Conservation (phyloP, 2,888 invertebrate genomes). For the Pristionchus arcanus region DNA sequence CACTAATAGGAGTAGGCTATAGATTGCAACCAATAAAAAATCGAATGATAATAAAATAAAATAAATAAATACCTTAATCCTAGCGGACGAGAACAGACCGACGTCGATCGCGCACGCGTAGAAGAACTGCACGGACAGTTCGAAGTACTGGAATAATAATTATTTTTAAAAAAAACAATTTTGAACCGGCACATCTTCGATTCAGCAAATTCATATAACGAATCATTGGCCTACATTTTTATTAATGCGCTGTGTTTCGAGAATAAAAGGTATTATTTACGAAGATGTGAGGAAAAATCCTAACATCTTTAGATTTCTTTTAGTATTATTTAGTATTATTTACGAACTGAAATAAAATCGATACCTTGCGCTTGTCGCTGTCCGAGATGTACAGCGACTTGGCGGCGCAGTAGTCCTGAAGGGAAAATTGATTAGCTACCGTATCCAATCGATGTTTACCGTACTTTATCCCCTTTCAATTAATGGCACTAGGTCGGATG, state of each 20-base stretch:
- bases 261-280: too few species aligned
- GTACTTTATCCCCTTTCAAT: too few species aligned
- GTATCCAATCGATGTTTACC: neutral
- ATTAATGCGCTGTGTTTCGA: too few species aligned
- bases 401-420: constrained; percentile 95
- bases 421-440: neutral
- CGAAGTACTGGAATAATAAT: constrained; percentile 86
- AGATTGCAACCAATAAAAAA: too few species aligned
- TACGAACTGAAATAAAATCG: neutral
- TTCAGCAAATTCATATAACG: too few species aligned
- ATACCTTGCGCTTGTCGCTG: constrained; percentile 93
- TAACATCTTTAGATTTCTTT: too few species aligned
- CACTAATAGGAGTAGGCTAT: neutral
- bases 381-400: constrained; percentile 99
- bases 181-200: too few species aligned
- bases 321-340: neutral
- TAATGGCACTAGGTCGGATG: too few species aligned
- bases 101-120: constrained; percentile 98
- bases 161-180: neutral
- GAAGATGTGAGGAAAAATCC: too few species aligned
- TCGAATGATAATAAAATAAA: too few species aligned
- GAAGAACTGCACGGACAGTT: constrained; percentile 99
- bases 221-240: too few species aligned
- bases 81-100: constrained; percentile 97
- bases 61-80: constrained; percentile 87